Conservation (phyloP, 2,888 invertebrate genomes). For the Eupithecia pulchellata region DNA sequence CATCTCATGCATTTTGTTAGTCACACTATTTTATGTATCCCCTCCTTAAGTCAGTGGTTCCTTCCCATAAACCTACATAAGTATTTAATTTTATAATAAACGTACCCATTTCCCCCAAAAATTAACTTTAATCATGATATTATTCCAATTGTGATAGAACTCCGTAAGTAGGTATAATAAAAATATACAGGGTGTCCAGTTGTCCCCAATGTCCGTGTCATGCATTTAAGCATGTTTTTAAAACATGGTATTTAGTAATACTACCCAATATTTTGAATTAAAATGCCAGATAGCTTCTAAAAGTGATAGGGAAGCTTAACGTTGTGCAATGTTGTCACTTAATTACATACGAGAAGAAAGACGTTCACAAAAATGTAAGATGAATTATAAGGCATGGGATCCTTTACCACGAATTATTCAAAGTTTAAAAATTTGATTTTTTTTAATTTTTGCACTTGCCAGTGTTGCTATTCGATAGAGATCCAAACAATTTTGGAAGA, state of each 20-base stretch:
- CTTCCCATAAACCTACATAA: background rate
- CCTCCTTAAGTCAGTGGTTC: background rate
- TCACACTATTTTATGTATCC: constrained; percentile 43
- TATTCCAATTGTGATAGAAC: background rate
- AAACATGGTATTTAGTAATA: constrained; percentile 11
- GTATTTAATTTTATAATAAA: background rate
- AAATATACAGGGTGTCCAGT: background rate
- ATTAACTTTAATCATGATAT: constrained; percentile 16
- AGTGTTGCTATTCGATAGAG: background rate
- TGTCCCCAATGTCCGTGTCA: background rate
- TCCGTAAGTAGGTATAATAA: background rate
- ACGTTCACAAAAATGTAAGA: constrained; percentile 64
- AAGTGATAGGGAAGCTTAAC: constrained; percentile 50
- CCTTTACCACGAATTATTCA: background rate
- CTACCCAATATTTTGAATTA: constrained; percentile 2
- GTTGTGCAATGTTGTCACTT: constrained; percentile 54
- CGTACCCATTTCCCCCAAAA: constrained; percentile 6
- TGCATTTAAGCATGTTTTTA: constrained; percentile 7
- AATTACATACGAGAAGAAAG: constrained; percentile 46
- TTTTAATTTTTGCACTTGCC: background rate
- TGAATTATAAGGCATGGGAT: constrained; percentile 46
- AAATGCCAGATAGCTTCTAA: constrained; percentile 50
- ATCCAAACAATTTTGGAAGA: background rate
- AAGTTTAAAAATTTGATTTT: too few species aligned
- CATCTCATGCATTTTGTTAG: constrained; percentile 48